These are phyloP conservation scores for Eudyptes chrysolophus DNA, from an alignment of 2,113 vertebrate genomes.

Conservation along the genomic window DNA sequence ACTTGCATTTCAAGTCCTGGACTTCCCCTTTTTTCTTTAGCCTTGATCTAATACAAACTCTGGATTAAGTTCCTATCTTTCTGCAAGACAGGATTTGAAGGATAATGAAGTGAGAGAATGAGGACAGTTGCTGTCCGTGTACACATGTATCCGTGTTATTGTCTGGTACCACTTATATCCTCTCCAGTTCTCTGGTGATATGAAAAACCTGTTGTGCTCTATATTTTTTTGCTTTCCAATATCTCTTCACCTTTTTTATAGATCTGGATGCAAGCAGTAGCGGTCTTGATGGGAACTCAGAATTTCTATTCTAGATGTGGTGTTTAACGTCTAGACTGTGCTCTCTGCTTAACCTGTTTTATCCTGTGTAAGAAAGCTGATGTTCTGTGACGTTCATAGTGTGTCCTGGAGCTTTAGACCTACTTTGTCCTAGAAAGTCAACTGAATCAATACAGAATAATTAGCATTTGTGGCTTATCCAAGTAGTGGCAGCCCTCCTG, in stretches of 20 bases:
- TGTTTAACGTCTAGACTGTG: not conserved
- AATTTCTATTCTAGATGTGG: not conserved
- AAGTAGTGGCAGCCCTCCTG: not conserved
- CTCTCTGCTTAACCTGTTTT: not conserved
- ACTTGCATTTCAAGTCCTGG: not conserved
- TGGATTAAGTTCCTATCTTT: not conserved
- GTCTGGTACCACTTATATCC: not conserved
- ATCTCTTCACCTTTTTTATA: not conserved
- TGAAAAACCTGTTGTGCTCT: not conserved
- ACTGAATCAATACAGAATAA: slow-evolving; percentile 33
- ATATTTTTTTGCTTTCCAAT: not conserved
- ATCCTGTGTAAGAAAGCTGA: not conserved
- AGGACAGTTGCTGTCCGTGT: fast-evolving
- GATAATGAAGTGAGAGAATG: not conserved
- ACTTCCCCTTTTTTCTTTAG: not conserved
- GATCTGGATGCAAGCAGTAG: not conserved
- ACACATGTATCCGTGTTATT: fast-evolving
- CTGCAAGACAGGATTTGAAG: not conserved
- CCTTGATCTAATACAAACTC: not conserved
- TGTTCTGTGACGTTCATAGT: not conserved
- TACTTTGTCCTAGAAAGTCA: slow-evolving; percentile 34
- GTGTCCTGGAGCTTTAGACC: not conserved
- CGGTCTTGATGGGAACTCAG: not conserved
- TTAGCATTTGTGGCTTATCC: slow-evolving; percentile 5
- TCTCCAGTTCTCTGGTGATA: not conserved